Conservation (phyloP, 2,113 vertebrate species). For the Gallinago undulata region DNA sequence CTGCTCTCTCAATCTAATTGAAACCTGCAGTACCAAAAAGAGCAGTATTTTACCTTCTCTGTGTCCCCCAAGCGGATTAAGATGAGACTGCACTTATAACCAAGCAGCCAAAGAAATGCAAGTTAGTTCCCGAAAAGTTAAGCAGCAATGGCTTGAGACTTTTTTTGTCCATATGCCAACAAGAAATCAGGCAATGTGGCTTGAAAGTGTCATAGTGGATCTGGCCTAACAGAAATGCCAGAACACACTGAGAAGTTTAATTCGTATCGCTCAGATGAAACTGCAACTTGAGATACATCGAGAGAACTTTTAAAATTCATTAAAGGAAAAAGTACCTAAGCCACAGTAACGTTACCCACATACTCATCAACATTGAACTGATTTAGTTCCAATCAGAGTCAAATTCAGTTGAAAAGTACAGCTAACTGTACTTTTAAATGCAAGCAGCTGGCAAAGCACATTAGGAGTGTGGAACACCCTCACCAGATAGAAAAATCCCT, state of each 20-base stretch:
- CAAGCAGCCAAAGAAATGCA: not conserved
- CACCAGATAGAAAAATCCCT: not conserved
- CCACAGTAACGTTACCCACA: not conserved
- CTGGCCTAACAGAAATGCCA: not conserved
- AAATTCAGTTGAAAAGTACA: not conserved
- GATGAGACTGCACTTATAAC: not conserved
- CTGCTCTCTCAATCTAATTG: not conserved
- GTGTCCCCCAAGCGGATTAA: rapidly evolving
- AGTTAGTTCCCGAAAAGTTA: not conserved
- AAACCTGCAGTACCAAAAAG: not conserved
- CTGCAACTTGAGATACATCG: rapidly evolving
- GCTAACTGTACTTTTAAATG: not conserved
- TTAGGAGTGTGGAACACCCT: not conserved
- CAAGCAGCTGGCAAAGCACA: not conserved
- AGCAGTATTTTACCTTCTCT: not conserved
- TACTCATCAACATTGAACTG: not conserved
- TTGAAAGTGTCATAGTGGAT: not conserved
- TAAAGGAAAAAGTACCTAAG: not conserved
- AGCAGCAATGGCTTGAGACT: not conserved
- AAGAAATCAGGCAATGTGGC: not conserved
- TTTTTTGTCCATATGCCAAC: not conserved
- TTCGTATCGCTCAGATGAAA: not conserved
- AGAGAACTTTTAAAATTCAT: not conserved
- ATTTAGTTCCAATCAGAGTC: not conserved
- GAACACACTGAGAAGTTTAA: not conserved